Base-by-base conservation (phyloP, 2,113 vertebrate genomes). In the Hepsetus odoe region DNA sequence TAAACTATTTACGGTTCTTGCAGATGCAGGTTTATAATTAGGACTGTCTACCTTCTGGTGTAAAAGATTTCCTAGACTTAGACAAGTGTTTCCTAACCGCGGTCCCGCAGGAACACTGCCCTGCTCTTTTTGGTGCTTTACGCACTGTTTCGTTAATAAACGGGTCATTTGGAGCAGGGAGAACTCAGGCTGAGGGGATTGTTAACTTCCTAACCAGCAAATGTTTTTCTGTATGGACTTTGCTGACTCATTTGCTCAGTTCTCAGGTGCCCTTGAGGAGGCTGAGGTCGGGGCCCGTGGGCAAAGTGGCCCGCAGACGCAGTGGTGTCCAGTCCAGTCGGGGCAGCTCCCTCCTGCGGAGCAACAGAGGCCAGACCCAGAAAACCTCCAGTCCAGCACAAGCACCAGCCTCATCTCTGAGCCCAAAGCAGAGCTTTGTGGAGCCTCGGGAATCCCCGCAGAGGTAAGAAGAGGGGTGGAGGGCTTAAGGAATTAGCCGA, bases 321-420 rank as follows among this genome's bases (percentile, higher is more conserved):
- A 84, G 86, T 67, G 65, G 66, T 35, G 14, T 40, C 64, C 83
- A 79, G n/a, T 86, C 87, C 0, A 11, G 53, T 28, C 38, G 81
- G 75, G 74, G 82, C 26, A 85, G 82, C 65, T 89, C 90, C 5
- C 79, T 88, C 8, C 71, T 83, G 40, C 78, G 56, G 42, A 64
- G 32, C 0, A 5, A 9, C 20, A 69, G 53, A 16, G 12, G 24
- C 12, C 38, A 12, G 22, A 35, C 61, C 20, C 77, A 59, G 18
- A 8, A 40, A 53, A 22, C 30, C 72, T 22, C 28, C 51, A 26
- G n/a, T 32, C 32, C 58, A 16, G 2, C 0, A 26, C 49, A 44
- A 18, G 1, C 0, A 35, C 61, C 16, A 1, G 4, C 53, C 22
- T 5, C 12, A n/a, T 30, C 2, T 11, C 38, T 10, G 14, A 40